Percentiles rank a stretch among this genome's conserved stretches.
phyloP scores from a whole-genome alignment of 2,113 vertebrate genomes.

The Corvus hawaiiensis region DNA sequence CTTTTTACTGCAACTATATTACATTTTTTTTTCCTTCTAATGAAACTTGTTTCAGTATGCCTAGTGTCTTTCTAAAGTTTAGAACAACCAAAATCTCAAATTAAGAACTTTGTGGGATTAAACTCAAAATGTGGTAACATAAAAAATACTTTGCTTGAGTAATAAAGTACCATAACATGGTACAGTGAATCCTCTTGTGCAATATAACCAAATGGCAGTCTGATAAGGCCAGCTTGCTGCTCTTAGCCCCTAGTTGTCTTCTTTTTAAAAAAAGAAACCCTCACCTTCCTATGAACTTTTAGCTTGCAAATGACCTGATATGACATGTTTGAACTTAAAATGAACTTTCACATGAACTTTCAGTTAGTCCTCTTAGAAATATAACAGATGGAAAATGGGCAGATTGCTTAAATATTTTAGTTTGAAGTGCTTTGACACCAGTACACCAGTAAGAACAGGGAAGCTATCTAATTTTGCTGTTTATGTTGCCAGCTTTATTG shows the following conservation, averaged over 20 bases:
- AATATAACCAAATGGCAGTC: not conserved
- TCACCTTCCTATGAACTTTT: constrained; percentile 78
- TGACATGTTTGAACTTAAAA: constrained; percentile 72
- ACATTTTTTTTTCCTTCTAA: not conserved
- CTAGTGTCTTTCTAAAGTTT: not conserved
- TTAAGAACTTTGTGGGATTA: not conserved
- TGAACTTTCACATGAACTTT: constrained; percentile 82
- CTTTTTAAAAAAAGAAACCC: not conserved
- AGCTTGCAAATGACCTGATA: constrained; percentile 74
- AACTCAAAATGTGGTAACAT: not conserved
- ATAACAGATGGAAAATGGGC: constrained; percentile 74
- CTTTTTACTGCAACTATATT: not conserved
- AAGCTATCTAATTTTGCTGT: constrained; percentile 60
- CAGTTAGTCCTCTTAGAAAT: constrained; percentile 69
- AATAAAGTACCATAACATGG: not conserved
- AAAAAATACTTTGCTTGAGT: not conserved
- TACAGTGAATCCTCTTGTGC: not conserved
- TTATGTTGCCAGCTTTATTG: constrained; percentile 64
- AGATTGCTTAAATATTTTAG: constrained; percentile 74
- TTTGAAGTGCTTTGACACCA: constrained; percentile 64
- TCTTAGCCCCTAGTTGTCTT: not conserved
- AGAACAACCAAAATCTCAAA: not conserved
- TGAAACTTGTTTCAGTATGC: not conserved
- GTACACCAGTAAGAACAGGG: constrained; percentile 48
- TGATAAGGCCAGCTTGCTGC: constrained; percentile 17